A percentile compares a stretch with the other conserved stretches of the same genome.
These are phyloP conservation scores for Calliphora vicina DNA, from an alignment of 1,140 invertebrate species.

Conservation along the genomic window DNA sequence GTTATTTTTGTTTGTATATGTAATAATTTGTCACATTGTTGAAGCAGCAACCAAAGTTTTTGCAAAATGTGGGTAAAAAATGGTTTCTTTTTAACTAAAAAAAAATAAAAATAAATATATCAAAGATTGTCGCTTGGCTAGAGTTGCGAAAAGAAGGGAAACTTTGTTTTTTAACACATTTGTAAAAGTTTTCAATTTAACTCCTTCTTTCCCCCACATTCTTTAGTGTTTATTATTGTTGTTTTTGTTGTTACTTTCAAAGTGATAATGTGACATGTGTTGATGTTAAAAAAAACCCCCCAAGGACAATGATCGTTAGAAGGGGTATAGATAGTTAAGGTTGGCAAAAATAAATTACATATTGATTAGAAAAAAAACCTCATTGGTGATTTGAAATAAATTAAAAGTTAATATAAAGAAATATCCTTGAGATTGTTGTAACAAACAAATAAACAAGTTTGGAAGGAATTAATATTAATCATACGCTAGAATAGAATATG, in stretches of 20 bases:
- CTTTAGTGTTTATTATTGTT: background rate
- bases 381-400: background rate
- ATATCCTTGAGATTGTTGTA: too few species aligned
- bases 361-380: background rate
- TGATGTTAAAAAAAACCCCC: background rate
- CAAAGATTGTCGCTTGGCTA: constrained; percentile 3
- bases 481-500: too few species aligned
- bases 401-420: background rate
- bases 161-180: constrained; percentile 1
- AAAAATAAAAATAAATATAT: background rate
- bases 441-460: too few species aligned
- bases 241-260: background rate
- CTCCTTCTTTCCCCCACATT: background rate
- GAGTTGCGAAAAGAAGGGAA: background rate
- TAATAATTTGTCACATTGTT: background rate
- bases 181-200: constrained; percentile 3
- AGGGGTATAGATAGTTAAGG: background rate
- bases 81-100: background rate
- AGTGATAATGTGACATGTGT: constrained; percentile 13
- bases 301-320: background rate
- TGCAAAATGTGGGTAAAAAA: background rate
- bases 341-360: background rate
- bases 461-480: too few species aligned
- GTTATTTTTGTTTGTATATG: background rate
- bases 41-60: background rate